A percentile compares a stretch with the other conserved stretches of the same genome.
phyloP scores from a whole-genome alignment of 2,113 vertebrate species.

The Crotalus viridis region DNA sequence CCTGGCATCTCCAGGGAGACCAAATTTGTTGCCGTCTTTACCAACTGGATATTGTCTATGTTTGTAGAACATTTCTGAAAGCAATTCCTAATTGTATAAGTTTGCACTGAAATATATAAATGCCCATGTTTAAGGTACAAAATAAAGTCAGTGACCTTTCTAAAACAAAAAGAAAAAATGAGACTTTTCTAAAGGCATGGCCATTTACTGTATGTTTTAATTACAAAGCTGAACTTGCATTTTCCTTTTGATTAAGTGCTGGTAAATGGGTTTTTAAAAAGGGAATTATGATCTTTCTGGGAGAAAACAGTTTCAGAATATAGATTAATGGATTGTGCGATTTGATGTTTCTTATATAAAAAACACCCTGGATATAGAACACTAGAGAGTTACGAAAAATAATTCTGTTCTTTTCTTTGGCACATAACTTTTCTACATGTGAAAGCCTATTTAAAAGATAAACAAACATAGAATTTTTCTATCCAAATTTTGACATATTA shows the following conservation, averaged over 20 bases:
- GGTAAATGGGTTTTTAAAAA: background rate
- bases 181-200: background rate
- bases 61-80: constrained; percentile 54
- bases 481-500: background rate
- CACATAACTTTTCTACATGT: background rate
- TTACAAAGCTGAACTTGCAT: background rate
- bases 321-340: background rate
- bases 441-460: background rate
- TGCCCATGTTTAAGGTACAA: accelerated
- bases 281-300: background rate
- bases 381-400: background rate
- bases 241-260: background rate
- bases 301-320: background rate
- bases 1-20: constrained; percentile 67
- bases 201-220: background rate
- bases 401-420: background rate
- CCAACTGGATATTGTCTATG: constrained; percentile 47
- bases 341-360: background rate
- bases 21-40: constrained; percentile 63
- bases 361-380: background rate
- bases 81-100: constrained; percentile 13
- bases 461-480: background rate
- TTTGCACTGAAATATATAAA: accelerated
- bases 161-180: background rate
- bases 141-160: background rate